Base-by-base conservation (phyloP, 2,113 vertebrate genomes). In the Lepisosteus oculatus region DNA sequence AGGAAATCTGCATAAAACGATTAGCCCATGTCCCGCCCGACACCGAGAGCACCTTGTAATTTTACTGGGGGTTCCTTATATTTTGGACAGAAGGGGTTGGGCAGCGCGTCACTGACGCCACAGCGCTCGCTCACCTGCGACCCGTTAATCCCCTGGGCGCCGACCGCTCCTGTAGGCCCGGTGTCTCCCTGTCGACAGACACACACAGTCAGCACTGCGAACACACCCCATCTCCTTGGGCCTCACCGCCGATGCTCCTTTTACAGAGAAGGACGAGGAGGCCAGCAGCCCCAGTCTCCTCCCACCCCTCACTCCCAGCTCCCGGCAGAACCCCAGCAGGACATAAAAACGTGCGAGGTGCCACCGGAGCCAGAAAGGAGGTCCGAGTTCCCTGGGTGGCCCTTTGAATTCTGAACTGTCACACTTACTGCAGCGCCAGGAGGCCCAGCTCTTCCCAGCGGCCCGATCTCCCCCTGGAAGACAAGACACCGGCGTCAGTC, bases 401-500 rank as follows among this genome's bases (percentile, higher is more conserved):
- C 54, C 2, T 55, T 4, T n/a, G 43, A 72, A 29, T 17, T 6
- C 44, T 3, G 70, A 29, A 12, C 43, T 56, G 45, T 41, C 6
- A n/a, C 65, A 82, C 93, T 91, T 80, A 95, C 95, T 83, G n/a
- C 13, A 2, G 78, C 79, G 8, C 95, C 95, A 0, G 81, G 76
- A 62, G 80, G 81, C 70, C 95, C 95, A 0, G 81, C 83, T 3
- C 74, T n/a, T 2, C 94, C 95, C 11, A 80, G 81, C 3, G 85
- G 78, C 41, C 95, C 95, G 14, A 62, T 79, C 64, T 94, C 93
- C 41, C 95, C 95, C 95, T 96, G 77, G 8, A 80, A 71, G 78
- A 15, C 55, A 72, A 68, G 29, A 29, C 29, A 29, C 29, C 29
- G 29, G 29, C 29, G 29, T 29, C 29, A 29, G 1, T 29, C 29